Conservation (phyloP, 2,113 vertebrate genomes). For the Hydrolagus affinis region DNA sequence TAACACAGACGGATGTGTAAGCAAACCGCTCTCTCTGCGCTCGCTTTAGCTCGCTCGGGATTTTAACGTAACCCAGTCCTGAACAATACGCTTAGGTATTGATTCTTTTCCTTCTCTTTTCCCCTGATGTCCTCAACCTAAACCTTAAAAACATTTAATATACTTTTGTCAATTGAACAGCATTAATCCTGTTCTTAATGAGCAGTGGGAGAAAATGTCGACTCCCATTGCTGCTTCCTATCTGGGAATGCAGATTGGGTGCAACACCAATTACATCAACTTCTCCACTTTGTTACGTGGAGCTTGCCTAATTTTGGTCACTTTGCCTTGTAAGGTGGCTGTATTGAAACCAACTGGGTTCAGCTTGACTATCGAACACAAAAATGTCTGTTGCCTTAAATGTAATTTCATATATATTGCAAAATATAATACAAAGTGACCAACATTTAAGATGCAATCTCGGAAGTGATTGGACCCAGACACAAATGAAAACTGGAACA, state of each 20-base stretch:
- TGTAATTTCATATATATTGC: neutral
- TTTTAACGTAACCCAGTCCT: neutral
- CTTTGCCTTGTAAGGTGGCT: constrained; percentile 22
- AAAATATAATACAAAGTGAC: neutral
- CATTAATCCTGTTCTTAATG: too few species aligned
- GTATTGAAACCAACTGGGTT: constrained; percentile 21
- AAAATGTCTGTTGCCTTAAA: neutral
- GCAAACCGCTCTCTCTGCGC: neutral
- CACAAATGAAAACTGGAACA: neutral
- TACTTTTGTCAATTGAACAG: neutral
- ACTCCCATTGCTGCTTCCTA: neutral
- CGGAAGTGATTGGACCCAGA: neutral
- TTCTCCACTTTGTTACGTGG: neutral
- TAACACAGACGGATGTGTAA: neutral
- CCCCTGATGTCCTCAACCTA: neutral
- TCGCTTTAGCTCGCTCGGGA: neutral
- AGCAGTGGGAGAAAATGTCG: neutral
- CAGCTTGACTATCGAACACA: neutral
- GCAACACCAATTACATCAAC: neutral
- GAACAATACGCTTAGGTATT: neutral
- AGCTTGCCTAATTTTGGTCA: constrained; percentile 24
- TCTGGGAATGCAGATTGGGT: constrained; percentile 1
- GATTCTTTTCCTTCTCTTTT: neutral
- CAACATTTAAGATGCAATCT: neutral
- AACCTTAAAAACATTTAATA: constrained; percentile 9